Conservation (phyloP, 2,888 invertebrate genomes). For the Trissoscelio sp. region DNA sequence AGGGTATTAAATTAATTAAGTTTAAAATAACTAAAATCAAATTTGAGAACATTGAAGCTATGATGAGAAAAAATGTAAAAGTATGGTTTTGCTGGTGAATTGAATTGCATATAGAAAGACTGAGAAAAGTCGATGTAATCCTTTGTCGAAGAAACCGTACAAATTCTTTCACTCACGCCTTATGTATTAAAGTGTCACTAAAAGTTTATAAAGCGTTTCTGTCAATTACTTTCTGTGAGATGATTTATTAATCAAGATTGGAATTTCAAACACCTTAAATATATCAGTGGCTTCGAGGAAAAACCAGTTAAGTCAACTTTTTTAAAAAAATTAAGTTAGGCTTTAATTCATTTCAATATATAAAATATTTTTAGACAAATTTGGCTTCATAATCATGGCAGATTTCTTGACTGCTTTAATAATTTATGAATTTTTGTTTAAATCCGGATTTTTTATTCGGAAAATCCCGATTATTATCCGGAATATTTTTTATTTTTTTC, state of each 20-base stretch:
- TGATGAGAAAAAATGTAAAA: conserved; percentile 23
- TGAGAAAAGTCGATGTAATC: conserved; percentile 67
- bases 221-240: conserved; percentile 29
- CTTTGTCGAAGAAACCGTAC: conserved; percentile 71
- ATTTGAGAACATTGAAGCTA: conserved; percentile 3
- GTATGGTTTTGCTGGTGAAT: conserved; percentile 69
- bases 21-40: not conserved
- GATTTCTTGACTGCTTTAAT: too few species aligned
- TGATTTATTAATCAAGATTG: conserved; percentile 11
- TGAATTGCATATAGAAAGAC: conserved; percentile 70
- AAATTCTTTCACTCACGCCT: conserved; percentile 46
- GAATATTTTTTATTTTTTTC: too few species aligned
- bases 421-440: too few species aligned
- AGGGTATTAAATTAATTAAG: not conserved
- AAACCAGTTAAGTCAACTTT: too few species aligned
- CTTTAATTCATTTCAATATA: too few species aligned
- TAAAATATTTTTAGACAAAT: too few species aligned
- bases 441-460: too few species aligned
- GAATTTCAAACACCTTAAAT: conserved; percentile 20
- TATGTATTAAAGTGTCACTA: conserved; percentile 15
- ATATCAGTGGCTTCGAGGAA: too few species aligned
- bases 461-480: too few species aligned
- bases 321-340: too few species aligned
- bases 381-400: too few species aligned
- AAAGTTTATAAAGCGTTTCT: conserved; percentile 38